These are phyloP conservation scores for Trachelus troglodyta DNA, from an alignment of 2,888 invertebrate species.

Conservation along the genomic window DNA sequence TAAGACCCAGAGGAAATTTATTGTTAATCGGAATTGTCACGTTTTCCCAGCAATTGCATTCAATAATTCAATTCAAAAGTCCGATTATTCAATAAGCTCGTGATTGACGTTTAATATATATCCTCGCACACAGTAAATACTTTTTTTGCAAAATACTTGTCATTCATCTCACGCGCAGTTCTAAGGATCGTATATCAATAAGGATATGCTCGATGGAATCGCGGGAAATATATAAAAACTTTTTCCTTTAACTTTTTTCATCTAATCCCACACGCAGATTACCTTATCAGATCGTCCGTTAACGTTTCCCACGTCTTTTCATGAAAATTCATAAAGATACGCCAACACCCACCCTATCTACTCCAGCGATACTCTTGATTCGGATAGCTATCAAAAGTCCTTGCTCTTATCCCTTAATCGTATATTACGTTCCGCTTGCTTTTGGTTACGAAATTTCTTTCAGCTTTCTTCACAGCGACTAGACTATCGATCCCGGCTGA, in stretches of 20 bases:
- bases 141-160: neutral
- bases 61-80: neutral
- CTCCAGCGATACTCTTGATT: neutral
- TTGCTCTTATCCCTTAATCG: too few relatives aligned
- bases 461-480: neutral
- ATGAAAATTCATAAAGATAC: neutral
- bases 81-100: neutral
- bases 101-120: neutral
- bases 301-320: neutral
- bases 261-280: neutral
- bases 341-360: neutral
- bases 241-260: neutral
- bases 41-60: slow-evolving; percentile 13
- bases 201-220: neutral
- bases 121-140: neutral
- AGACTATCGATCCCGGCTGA: neutral
- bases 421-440: neutral
- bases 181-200: neutral
- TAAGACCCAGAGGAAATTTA: slow-evolving; percentile 18
- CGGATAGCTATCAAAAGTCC: too few relatives aligned
- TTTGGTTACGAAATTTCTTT: neutral
- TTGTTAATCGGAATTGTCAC: slow-evolving; percentile 19
- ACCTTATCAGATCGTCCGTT: neutral
- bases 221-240: neutral
- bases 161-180: neutral